Base-by-base conservation (phyloP, 2,797 vertebrate species). In the Danio tinwini region DNA sequence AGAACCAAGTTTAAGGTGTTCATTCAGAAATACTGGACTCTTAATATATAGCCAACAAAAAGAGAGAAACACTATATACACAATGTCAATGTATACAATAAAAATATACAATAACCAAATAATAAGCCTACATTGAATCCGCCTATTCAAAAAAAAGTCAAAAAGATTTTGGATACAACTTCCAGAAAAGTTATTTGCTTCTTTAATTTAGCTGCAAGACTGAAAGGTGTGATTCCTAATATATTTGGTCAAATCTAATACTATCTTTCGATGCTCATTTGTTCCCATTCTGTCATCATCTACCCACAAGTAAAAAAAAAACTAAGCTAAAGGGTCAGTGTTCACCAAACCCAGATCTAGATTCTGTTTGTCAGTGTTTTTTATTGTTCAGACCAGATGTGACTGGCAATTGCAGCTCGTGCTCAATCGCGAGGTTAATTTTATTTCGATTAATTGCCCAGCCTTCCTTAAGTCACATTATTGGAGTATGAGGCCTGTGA, bases 281-380 rank as follows among this genome's bases (percentile, higher is more conserved):
- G 64, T 17, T 67, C 47, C 21, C 49, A 17, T 69, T 69, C 29
- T 52, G 63, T 67, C 63, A 52, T 50, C 65, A 39, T 52, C 29
- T 40, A 39, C 49, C 67, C 67, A 40, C 29, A n/a, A n/a, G n/a
- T n/a, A n/a, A n/a, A 2, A 19, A 19, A 6, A 13, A 9, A 9
- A 62, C 44, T 11, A n/a, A 40, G 19, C 58, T 21, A 47, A 65
- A 2, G 1, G 1, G 63, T 65, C 16, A 63, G n/a, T 39, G 19
- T 29, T 58, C 7, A 45, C 17, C 45, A 4, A 21, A 19, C 12
- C 1, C 6, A 21, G 42, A 21, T 13, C 21, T 53, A n/a, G 56
- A 67, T 67, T 67, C 63, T 19, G 19, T 21, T 44, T 29, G 19
- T 49, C 7, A 49, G 16, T 49, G 7, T 3, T 6, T 49, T 49